These are phyloP conservation scores for Drosophila peninsularis DNA, from an alignment of 2,888 invertebrate species.

Conservation along the genomic window DNA sequence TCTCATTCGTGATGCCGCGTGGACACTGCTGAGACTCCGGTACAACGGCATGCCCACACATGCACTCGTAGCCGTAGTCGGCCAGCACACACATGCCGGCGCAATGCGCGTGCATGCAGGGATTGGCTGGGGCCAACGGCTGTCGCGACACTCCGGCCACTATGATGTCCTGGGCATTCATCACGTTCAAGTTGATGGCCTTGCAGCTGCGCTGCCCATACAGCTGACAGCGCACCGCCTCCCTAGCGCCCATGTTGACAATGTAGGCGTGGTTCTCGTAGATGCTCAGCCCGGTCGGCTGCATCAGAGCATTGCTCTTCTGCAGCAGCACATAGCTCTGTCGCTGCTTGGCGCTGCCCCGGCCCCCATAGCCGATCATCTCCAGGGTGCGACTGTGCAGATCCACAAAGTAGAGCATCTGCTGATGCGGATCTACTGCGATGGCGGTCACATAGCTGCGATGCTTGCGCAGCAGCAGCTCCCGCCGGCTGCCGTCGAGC, in stretches of 20 bases:
- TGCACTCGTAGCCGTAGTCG: constrained; percentile 85
- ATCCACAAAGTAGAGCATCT: constrained; percentile 91
- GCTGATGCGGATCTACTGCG: constrained; percentile 86
- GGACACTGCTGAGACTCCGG: constrained; percentile 82
- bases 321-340: constrained; percentile 84
- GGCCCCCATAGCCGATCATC: constrained; percentile 83
- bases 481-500: constrained; percentile 86
- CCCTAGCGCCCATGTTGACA: constrained; percentile 86
- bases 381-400: constrained; percentile 86
- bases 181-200: constrained; percentile 84
- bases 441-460: constrained; percentile 84
- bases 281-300: constrained; percentile 88
- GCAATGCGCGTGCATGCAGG: constrained; percentile 86
- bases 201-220: constrained; percentile 86
- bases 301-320: constrained; percentile 85
- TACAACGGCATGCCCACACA: constrained; percentile 86
- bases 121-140: constrained; percentile 84
- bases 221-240: constrained; percentile 87
- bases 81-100: constrained; percentile 87
- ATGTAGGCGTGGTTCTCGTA: constrained; percentile 92
- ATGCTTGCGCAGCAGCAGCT: constrained; percentile 83
- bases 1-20: constrained; percentile 59
- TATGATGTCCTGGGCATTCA: constrained; percentile 85
- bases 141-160: constrained; percentile 87
- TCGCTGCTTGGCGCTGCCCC: constrained; percentile 6